Percentiles rank a stretch among this genome's conserved stretches.
Conservation (phyloP, 2,113 vertebrate genomes). For the Anhinga rufa region DNA sequence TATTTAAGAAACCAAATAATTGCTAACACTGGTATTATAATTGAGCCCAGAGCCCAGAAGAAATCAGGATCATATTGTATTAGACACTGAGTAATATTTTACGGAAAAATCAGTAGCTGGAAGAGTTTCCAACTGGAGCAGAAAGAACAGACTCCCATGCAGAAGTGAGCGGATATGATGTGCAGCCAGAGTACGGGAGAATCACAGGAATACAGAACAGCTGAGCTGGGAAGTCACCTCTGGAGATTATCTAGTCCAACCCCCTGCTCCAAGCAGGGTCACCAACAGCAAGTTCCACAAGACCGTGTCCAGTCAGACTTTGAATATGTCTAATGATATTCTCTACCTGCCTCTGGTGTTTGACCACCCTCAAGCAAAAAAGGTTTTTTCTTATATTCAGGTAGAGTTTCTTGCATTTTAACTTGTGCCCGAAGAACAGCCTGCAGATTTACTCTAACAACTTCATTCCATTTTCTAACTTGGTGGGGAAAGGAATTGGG, state of each 20-base stretch:
- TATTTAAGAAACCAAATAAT: background rate
- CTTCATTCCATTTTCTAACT: background rate
- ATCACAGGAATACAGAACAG: background rate
- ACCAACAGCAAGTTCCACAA: background rate
- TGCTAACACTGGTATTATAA: background rate
- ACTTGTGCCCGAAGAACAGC: background rate
- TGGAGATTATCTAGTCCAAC: background rate
- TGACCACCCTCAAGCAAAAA: background rate
- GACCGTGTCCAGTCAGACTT: background rate
- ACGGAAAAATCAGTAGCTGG: background rate
- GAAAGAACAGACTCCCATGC: background rate
- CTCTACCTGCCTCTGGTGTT: background rate
- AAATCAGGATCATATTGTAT: background rate
- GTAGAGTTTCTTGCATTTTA: background rate
- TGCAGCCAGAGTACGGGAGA: background rate
- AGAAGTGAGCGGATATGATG: background rate
- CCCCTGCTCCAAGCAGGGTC: background rate
- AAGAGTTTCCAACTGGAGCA: background rate
- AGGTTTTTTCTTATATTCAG: background rate
- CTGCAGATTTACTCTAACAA: background rate
- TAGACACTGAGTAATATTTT: background rate
- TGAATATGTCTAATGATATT: background rate
- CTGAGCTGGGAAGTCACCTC: background rate
- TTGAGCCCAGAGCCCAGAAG: background rate
- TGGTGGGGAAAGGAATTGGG: background rate